Conservation (phyloP, 2,888 invertebrate species). For the Alloplasta piceator region DNA sequence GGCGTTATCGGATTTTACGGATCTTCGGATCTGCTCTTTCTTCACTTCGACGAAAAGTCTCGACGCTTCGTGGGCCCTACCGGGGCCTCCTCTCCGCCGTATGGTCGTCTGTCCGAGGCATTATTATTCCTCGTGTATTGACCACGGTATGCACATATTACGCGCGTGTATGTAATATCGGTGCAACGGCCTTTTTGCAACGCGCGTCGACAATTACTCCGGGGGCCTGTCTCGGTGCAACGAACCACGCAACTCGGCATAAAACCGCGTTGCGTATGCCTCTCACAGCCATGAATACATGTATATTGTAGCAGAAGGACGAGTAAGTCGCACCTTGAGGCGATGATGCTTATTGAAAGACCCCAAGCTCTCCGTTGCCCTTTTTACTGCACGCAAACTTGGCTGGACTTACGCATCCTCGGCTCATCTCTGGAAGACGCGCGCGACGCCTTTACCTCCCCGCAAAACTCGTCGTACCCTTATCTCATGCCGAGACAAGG, state of each 20-base stretch:
- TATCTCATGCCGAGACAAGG: conserved; percentile 4
- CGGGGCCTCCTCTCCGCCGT: conserved; percentile 8
- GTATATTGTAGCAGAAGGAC: conserved; percentile 7
- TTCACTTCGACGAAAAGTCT: conserved; percentile 46
- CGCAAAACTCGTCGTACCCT: conserved; percentile 27
- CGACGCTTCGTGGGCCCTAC: conserved; percentile 33
- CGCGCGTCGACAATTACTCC: conserved; percentile 60
- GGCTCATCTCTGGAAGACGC: conserved; percentile 2
- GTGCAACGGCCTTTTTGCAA: conserved; percentile 35
- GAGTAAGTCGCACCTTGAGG: conserved; percentile 52
- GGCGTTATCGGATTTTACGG: conserved; percentile 72
- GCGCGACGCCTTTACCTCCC: neutral
- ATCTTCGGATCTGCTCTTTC: conserved; percentile 71
- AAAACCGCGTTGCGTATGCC: neutral
- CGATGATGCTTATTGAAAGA: conserved; percentile 63
- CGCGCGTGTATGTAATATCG: conserved; percentile 18
- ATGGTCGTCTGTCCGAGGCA: conserved; percentile 27
- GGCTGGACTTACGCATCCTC: conserved; percentile 34
- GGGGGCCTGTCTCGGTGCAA: conserved; percentile 47
- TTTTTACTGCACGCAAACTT: conserved; percentile 41
- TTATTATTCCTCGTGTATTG: conserved; percentile 45
- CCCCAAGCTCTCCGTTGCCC: conserved; percentile 15
- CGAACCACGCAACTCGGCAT: conserved; percentile 28
- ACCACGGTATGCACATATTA: conserved; percentile 1
- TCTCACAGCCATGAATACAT: conserved; percentile 8